phyloP scores from a whole-genome alignment of 2,888 invertebrate genomes.

The Nemapogon koenigi region DNA sequence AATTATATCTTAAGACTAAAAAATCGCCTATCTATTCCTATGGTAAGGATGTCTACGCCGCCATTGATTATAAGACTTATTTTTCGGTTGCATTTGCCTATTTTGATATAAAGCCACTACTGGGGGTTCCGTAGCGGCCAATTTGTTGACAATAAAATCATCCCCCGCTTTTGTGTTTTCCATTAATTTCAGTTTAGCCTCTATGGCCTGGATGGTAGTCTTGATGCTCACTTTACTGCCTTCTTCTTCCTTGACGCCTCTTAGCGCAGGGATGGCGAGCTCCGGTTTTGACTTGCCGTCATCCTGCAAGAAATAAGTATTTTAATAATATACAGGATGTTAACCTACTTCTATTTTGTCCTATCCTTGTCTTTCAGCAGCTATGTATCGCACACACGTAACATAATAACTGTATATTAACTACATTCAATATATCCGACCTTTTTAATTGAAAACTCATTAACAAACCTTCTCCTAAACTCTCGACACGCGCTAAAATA shows the following conservation, averaged over 20 bases:
- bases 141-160: constrained; percentile 77
- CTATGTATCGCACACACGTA: too few relatives aligned
- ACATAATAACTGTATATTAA: too few relatives aligned
- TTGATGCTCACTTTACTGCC: constrained; percentile 74
- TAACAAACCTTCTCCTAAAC: too few relatives aligned
- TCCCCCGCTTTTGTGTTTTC: constrained; percentile 72
- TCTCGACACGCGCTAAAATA: too few relatives aligned
- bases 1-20: neutral
- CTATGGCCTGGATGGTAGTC: constrained; percentile 86
- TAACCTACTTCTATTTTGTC: too few relatives aligned
- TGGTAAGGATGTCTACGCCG: constrained; percentile 54
- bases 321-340: neutral
- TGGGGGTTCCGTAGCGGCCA: constrained; percentile 69
- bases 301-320: constrained; percentile 57
- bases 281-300: constrained; percentile 79
- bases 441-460: too few relatives aligned
- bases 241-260: constrained; percentile 62
- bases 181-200: constrained; percentile 85
- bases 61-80: constrained; percentile 40
- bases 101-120: constrained; percentile 74
- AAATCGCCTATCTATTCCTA: constrained; percentile 43
- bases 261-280: constrained; percentile 78
- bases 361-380: too few relatives aligned
- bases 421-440: too few relatives aligned
- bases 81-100: constrained; percentile 44